A percentile compares a stretch with the other conserved stretches of the same genome.
phyloP scores from a whole-genome alignment of 2,797 vertebrate genomes.

The Anguilla marmorata region DNA sequence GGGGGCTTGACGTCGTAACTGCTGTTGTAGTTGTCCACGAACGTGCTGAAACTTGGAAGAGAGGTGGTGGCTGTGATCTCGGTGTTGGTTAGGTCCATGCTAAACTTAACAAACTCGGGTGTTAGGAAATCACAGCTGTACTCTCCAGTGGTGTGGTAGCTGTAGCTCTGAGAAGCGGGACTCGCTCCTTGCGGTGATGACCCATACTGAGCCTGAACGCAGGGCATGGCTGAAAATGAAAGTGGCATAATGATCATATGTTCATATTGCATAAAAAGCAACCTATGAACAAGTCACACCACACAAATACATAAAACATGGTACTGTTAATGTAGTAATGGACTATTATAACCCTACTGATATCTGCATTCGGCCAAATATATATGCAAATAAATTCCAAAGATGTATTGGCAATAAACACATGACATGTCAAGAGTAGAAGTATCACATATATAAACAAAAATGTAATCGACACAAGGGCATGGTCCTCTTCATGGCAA shows the following conservation, averaged over 20 bases:
- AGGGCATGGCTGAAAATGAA: conserved; percentile 88
- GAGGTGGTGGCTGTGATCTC: conserved; percentile 88
- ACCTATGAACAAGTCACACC: conserved; percentile 4
- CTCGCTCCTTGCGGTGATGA: conserved; percentile 96
- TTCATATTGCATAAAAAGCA: conserved; percentile 52
- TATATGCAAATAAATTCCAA: neutral
- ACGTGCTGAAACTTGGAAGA: conserved; percentile 70
- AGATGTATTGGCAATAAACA: neutral
- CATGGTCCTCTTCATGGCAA: neutral
- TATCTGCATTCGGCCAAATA: neutral
- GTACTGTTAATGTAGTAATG: neutral
- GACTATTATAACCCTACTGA: neutral
- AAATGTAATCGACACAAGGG: conserved; percentile 19
- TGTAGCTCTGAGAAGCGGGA: conserved; percentile 93
- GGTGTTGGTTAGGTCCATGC: conserved; percentile 99
- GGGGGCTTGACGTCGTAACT: conserved; percentile 94
- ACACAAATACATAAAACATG: neutral
- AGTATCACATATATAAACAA: conserved; percentile 29
- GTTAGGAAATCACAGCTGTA: conserved; percentile 96
- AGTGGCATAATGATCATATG: conserved; percentile 70
- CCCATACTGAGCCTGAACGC: conserved; percentile 95
- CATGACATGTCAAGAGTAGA: neutral
- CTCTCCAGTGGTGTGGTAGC: conserved; percentile 88
- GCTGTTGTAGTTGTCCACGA: conserved; percentile 83
- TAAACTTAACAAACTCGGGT: conserved; percentile 99